Evolutionary conservation across 2,113 vertebrate genomes (phyloP).

Genomic region (Oenanthe oenanthe): DNA sequence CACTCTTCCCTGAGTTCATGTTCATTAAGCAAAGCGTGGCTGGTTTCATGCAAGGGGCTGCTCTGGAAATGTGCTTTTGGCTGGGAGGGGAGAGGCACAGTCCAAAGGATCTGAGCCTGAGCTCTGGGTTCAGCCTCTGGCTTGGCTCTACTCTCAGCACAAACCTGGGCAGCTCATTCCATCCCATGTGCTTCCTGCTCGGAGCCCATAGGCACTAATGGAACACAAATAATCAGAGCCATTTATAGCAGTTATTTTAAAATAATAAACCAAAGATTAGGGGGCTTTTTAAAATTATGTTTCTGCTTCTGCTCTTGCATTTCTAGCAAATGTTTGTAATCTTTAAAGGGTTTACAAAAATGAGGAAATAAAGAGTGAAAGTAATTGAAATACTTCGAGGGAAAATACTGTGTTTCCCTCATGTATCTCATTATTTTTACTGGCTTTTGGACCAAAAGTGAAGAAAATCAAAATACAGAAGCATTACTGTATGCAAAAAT

Average conservation of each 20-base stretch:
- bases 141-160: neutral
- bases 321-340: neutral
- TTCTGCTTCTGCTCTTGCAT: neutral
- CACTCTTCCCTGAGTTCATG: neutral
- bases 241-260: neutral
- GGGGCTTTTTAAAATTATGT: neutral
- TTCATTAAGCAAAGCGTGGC: slow-evolving; percentile 1
- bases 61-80: slow-evolving; percentile 29
- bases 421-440: slow-evolving; percentile 17
- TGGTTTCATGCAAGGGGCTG: neutral
- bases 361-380: neutral
- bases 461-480: slow-evolving; percentile 35
- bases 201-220: neutral
- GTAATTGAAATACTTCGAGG: neutral
- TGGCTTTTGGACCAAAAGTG: neutral
- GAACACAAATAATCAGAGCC: neutral
- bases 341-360: neutral
- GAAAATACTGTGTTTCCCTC: neutral
- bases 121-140: neutral
- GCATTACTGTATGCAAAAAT: neutral
- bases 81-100: neutral
- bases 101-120: neutral
- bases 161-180: slow-evolving; percentile 35
- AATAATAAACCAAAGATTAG: neutral
- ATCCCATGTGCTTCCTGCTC: neutral